phyloP scores from a whole-genome alignment of 2,113 vertebrate species.

The Gnathonemus longibarbis region DNA sequence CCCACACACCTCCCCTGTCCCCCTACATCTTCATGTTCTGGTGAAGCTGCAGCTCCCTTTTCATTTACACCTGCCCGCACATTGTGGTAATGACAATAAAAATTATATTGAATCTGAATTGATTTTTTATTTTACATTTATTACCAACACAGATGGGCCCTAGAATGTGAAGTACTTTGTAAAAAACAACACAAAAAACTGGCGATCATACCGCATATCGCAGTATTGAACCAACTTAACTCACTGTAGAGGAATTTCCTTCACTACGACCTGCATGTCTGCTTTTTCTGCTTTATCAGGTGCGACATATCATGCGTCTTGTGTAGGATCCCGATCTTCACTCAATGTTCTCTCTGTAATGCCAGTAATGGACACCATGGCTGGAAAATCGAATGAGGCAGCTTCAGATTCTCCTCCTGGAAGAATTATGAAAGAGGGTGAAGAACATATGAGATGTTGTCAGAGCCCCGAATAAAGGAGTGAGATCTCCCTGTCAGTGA shows the following conservation, averaged over 20 bases:
- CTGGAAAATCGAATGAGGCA: not conserved
- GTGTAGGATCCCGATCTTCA: not conserved
- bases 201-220: no score
- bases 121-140: not conserved
- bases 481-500: not conserved
- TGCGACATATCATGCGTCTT: not conserved
- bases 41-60: no score
- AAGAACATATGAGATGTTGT: not conserved
- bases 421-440: not conserved
- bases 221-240: not conserved
- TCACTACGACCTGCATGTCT: not conserved
- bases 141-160: no score
- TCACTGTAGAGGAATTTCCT: not conserved
- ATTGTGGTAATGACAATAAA: no score
- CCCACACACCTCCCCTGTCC: no score
- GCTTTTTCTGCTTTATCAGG: not conserved
- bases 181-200: no score
- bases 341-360: not conserved
- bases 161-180: not conserved
- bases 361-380: not conserved
- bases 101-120: no score
- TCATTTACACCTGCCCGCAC: no score
- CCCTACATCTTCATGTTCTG: no score
- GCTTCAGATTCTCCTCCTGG: not conserved
- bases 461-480: not conserved